phyloP scores from a whole-genome alignment of 2,888 invertebrate species.

The Patella ulyssiponensis region DNA sequence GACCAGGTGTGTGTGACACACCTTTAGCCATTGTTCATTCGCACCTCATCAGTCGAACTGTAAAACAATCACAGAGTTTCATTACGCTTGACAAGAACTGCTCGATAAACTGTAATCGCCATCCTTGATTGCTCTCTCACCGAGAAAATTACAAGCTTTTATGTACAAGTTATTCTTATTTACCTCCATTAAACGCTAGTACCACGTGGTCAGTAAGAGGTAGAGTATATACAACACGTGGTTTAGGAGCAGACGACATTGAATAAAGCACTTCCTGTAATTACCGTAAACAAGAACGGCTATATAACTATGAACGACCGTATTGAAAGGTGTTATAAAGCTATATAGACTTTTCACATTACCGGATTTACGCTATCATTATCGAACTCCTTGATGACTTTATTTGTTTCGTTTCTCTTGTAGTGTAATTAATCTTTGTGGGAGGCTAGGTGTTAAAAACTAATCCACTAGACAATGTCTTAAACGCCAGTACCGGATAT shows the following conservation, averaged over 20 bases:
- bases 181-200: not conserved
- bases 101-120: slow-evolving; percentile 1
- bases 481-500: not conserved
- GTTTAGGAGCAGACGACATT: not conserved
- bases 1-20: slow-evolving; percentile 4
- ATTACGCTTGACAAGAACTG: not conserved
- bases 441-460: slow-evolving; percentile 6
- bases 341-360: slow-evolving; percentile 5
- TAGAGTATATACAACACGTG: too few species aligned
- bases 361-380: slow-evolving; percentile 7
- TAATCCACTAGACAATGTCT: not conserved
- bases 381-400: not conserved
- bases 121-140: slow-evolving; percentile 3
- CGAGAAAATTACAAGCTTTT: not conserved
- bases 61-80: not conserved
- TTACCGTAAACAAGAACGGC: not conserved
- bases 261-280: not conserved
- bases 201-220: too few species aligned
- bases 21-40: not conserved
- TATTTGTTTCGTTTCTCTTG: not conserved
- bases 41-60: not conserved
- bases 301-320: not conserved
- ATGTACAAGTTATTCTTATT: not conserved
- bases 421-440: not conserved
- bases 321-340: not conserved